Percentiles rank a stretch among this genome's conserved stretches.
These are phyloP conservation scores for Diachasma alloeum DNA, from an alignment of 1,140 invertebrate species.

Conservation along the genomic window DNA sequence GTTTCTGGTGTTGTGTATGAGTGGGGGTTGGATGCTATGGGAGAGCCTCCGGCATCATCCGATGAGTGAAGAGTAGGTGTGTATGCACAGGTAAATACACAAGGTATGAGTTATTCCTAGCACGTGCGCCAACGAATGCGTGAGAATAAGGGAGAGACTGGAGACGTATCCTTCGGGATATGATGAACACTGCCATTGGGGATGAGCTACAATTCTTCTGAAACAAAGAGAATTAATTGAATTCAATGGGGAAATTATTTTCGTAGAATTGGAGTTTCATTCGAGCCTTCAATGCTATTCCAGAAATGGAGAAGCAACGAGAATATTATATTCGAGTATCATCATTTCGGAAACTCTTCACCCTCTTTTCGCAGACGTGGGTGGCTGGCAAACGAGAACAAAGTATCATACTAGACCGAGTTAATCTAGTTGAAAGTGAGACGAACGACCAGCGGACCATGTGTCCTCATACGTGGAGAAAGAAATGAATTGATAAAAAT, in stretches of 20 bases:
- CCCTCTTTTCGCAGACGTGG: neutral
- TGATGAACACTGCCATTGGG: neutral
- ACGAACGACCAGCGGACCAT: constrained; percentile 24
- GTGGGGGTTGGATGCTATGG: neutral
- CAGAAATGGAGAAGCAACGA: no score
- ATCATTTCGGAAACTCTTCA: neutral
- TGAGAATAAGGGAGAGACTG: neutral
- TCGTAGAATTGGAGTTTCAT: no score
- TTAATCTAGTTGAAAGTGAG: constrained; percentile 33
- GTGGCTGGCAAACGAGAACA: constrained; percentile 19
- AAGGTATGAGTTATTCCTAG: constrained; percentile 15
- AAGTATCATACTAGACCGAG: constrained; percentile 22
- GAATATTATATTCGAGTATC: neutral
- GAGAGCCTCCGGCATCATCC: neutral
- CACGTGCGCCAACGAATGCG: neutral
- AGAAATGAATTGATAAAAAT: constrained; percentile 31
- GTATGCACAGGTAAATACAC: constrained; percentile 6
- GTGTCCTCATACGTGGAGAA: constrained; percentile 22
- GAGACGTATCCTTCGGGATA: neutral
- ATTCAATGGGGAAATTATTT: neutral
- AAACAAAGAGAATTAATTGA: neutral
- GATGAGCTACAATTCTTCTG: neutral
- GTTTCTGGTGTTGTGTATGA: neutral
- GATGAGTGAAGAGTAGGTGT: neutral
- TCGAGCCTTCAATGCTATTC: no score